Percentiles rank a stretch among this genome's conserved stretches.
Conservation (phyloP, 2,888 invertebrate species). For the Cyclophora punctaria region DNA sequence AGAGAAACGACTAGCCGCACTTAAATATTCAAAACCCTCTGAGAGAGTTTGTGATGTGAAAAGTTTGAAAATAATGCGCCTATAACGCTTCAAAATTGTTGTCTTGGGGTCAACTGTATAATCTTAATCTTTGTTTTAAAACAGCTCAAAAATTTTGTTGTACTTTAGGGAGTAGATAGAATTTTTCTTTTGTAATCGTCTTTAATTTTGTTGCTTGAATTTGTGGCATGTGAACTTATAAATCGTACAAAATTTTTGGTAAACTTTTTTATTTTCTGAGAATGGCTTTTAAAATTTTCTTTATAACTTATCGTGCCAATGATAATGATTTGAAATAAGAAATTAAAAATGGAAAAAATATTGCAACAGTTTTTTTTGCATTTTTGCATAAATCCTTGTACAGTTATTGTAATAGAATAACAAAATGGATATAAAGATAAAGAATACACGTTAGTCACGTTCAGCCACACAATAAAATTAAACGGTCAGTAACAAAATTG, state of each 20-base stretch:
- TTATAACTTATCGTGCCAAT: too few relatives aligned
- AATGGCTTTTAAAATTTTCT: too few relatives aligned
- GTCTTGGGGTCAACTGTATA: conserved; percentile 15
- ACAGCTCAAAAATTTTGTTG: conserved; percentile 10
- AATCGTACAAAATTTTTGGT: too few relatives aligned
- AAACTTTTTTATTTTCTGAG: too few relatives aligned
- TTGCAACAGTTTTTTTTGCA: too few relatives aligned
- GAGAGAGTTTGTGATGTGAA: conserved; percentile 10
- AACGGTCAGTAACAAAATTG: conserved; percentile 21
- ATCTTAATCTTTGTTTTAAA: conserved; percentile 14
- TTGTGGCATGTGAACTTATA: too few relatives aligned
- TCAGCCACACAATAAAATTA: conserved; percentile 19
- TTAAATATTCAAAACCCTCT: neutral
- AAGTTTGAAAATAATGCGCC: conserved; percentile 16
- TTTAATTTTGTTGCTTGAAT: neutral
- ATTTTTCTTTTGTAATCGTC: neutral
- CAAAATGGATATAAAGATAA: conserved; percentile 17
- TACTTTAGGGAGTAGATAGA: conserved; percentile 7
- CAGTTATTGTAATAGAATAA: too few relatives aligned
- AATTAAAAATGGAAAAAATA: too few relatives aligned
- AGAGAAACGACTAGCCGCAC: conserved; percentile 37
- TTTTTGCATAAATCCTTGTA: too few relatives aligned
- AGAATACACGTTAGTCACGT: conserved; percentile 19
- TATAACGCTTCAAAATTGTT: conserved; percentile 11
- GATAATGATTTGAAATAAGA: too few relatives aligned